Evolutionary conservation across 2,797 vertebrate species (phyloP).

Genomic region (Chiloscyllium punctatum): DNA sequence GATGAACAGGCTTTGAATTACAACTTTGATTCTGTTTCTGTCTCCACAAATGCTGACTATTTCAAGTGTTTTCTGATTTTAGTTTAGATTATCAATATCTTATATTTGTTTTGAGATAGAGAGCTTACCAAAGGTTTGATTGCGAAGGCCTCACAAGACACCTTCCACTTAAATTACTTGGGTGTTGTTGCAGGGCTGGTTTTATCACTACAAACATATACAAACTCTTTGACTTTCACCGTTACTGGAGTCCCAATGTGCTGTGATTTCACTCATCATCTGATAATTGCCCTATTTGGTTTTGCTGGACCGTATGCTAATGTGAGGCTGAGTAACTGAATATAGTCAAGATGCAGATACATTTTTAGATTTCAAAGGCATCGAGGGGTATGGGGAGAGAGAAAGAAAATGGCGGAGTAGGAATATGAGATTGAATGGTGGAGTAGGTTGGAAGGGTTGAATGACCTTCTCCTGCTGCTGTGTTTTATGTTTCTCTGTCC

Average conservation of each 20-base stretch:
- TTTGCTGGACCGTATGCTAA: background rate
- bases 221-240: background rate
- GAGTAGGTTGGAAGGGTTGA: too few species aligned
- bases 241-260: background rate
- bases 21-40: background rate
- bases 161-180: background rate
- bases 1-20: background rate
- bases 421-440: too few species aligned
- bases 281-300: background rate
- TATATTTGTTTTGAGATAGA: background rate
- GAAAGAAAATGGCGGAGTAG: too few species aligned
- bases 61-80: background rate
- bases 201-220: background rate
- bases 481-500: too few species aligned
- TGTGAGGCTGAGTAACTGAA: too few species aligned
- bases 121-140: background rate
- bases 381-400: too few species aligned
- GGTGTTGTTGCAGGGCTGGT: background rate
- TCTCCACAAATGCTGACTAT: background rate
- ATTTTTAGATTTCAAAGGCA: too few species aligned
- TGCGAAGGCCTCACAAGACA: background rate
- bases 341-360: too few species aligned
- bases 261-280: background rate
- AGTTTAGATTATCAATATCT: background rate
- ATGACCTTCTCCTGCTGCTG: too few species aligned